Base-by-base conservation (phyloP, 2,113 vertebrate genomes). In the Nycticorax nycticorax region DNA sequence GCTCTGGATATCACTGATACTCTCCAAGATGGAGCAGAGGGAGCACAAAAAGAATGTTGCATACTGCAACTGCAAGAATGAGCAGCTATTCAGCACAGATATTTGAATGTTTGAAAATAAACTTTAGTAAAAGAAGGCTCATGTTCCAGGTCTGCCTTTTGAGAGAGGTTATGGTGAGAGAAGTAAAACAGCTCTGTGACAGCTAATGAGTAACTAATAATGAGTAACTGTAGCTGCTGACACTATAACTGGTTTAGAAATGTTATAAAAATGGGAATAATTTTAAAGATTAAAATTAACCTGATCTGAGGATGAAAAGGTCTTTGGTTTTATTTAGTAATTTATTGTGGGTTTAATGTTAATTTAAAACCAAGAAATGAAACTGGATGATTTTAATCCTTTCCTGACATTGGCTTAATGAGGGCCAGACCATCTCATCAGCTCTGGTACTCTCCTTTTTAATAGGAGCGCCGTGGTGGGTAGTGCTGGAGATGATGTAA, bases 341-440 rank as follows among this genome's bases (percentile, higher is more conserved):
- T 64, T 74, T 93, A 68, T 60, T 93, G 39, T 43, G 48, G 56
- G 37, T 30, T 75, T 72, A 88, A 78, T 47, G 39, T 66, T 72
- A 79, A 90, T 82, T 92, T 88, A 60, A 95, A 95, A 63, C 14
- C 13, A 57, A 94, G 73, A 91, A 93, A 79, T 48, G 43, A 24
- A 72, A 52, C 35, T 21, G 47, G 77, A 79, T 32, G 0, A 76
- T 79, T 89, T 81, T 68, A 92, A 88, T 83, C 21, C 53, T 75
- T 93, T 82, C 62, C 30, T 79, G 52, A 63, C 48, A 83, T 6
- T 27, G 56, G 30, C 53, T 83, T 81, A 89, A 74, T 28, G 33
- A 91, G 37, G 33, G 56, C 33, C 48, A 86, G 72, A 76, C 26
- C 19, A 41, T 9, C 23, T 55, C 67, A 63, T 43, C 75, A 71